phyloP scores from a whole-genome alignment of 2,888 invertebrate genomes.

The Drosophila flavopinicola region DNA sequence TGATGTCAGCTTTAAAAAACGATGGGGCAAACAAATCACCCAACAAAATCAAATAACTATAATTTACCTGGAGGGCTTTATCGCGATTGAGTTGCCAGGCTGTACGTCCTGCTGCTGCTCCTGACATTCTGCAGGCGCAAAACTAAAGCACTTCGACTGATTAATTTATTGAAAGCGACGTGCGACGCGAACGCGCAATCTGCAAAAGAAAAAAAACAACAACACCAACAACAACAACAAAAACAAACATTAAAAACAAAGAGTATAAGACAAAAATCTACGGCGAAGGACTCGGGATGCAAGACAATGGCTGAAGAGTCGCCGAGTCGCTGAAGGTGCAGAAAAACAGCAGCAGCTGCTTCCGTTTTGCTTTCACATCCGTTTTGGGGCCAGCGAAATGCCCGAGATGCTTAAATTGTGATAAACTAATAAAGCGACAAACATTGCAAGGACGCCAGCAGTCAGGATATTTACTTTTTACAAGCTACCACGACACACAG shows the following conservation, averaged over 20 bases:
- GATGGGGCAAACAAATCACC: slow-evolving; percentile 71
- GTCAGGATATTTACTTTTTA: slow-evolving; percentile 78
- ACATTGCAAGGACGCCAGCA: slow-evolving; percentile 50
- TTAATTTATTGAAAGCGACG: slow-evolving; percentile 76
- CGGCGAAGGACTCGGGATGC: slow-evolving; percentile 42
- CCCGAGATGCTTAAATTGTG: slow-evolving; percentile 69
- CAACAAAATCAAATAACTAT: slow-evolving; percentile 78
- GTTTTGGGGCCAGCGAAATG: slow-evolving; percentile 34
- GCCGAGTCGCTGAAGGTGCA: slow-evolving; percentile 18
- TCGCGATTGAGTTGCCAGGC: slow-evolving; percentile 75
- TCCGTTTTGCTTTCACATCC: slow-evolving; percentile 49
- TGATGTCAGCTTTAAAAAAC: slow-evolving; percentile 76
- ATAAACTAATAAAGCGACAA: slow-evolving; percentile 80
- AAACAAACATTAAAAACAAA: slow-evolving; percentile 47
- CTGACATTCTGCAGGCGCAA: slow-evolving; percentile 27
- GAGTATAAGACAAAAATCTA: slow-evolving; percentile 55
- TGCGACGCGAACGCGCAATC: slow-evolving; percentile 44
- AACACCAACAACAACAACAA: slow-evolving; percentile 21
- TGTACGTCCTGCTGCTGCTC: slow-evolving; percentile 25
- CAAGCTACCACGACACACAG: slow-evolving; percentile 56
- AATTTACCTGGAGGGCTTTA: slow-evolving; percentile 75
- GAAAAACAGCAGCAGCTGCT: slow-evolving; percentile 36
- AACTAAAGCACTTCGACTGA: slow-evolving; percentile 73
- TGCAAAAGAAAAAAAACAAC: slow-evolving; percentile 24
- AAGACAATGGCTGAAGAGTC: slow-evolving; percentile 35